These are phyloP conservation scores for Thinocorus orbignyianus DNA, from an alignment of 2,113 vertebrate genomes.

Conservation along the genomic window DNA sequence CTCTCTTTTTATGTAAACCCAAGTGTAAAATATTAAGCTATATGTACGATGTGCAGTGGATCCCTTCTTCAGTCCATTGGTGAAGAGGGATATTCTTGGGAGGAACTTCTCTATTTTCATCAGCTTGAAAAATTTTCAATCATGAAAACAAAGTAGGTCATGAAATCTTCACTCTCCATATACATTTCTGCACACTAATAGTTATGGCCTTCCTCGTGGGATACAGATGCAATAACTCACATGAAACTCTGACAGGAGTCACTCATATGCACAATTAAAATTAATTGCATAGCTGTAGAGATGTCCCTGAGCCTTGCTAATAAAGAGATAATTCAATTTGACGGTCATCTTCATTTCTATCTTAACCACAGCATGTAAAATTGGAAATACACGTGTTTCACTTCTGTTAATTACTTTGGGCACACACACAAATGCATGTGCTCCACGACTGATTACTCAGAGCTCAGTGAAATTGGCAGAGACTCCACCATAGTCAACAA, in stretches of 20 bases:
- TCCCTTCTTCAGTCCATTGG: accelerated
- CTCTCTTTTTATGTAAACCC: not conserved
- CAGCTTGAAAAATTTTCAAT: not conserved
- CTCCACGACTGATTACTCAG: constrained; percentile 9
- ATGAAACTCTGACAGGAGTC: not conserved
- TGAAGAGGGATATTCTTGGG: not conserved
- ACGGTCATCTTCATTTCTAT: constrained; percentile 51
- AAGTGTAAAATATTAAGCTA: not conserved
- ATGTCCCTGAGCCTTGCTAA: constrained; percentile 34
- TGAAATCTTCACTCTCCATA: not conserved
- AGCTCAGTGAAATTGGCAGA: not conserved
- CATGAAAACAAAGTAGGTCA: not conserved
- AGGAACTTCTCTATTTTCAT: not conserved
- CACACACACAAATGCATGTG: not conserved
- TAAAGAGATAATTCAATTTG: constrained; percentile 59
- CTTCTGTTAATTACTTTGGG: constrained; percentile 42
- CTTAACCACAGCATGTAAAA: not conserved
- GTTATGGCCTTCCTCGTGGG: not conserved
- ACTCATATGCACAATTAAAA: constrained; percentile 41
- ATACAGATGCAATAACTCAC: not conserved
- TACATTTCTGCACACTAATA: not conserved
- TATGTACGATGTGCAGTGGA: not conserved
- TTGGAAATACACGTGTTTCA: constrained; percentile 32
- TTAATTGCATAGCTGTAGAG: constrained; percentile 23
- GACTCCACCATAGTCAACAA: not conserved